These are phyloP conservation scores for Oscheius myriophilus DNA, from an alignment of 2,888 invertebrate genomes.

Conservation along the genomic window DNA sequence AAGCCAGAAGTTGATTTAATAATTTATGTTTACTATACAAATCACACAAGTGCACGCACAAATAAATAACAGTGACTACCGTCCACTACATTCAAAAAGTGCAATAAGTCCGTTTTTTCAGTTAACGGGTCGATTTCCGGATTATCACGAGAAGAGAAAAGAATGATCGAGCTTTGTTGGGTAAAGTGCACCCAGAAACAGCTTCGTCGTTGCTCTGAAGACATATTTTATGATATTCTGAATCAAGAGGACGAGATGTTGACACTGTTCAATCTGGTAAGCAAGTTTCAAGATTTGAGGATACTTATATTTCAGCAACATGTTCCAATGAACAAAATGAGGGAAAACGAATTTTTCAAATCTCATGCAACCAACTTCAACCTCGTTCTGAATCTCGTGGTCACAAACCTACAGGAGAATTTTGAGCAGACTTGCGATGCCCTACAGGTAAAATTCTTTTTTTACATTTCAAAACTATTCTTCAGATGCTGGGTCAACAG, in stretches of 20 bases:
- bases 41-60: too few species aligned
- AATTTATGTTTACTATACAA: too few species aligned
- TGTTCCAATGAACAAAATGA: slow-evolving; percentile 39
- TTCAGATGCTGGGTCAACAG: slow-evolving; percentile 54
- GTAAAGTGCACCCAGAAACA: slow-evolving; percentile 55
- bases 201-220: slow-evolving; percentile 45
- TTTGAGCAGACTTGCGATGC: slow-evolving; percentile 56
- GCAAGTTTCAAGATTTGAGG: not conserved
- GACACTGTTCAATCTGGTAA: slow-evolving; percentile 43
- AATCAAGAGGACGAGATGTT: slow-evolving; percentile 47
- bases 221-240: slow-evolving; percentile 53
- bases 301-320: slow-evolving; percentile 45
- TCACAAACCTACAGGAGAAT: slow-evolving; percentile 54
- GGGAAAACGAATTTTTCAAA: slow-evolving; percentile 56
- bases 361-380: slow-evolving; percentile 55
- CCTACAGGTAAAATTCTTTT: slow-evolving; percentile 38
- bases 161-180: slow-evolving; percentile 54
- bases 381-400: slow-evolving; percentile 53
- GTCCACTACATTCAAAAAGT: too few species aligned
- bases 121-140: slow-evolving; percentile 48
- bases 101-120: slow-evolving; percentile 29
- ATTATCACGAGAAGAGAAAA: slow-evolving; percentile 45
- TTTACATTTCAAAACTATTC: not conserved
- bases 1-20: too few species aligned
- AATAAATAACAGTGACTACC: too few species aligned